Conservation (phyloP, 2,888 invertebrate genomes). For the Eulithis prunata region DNA sequence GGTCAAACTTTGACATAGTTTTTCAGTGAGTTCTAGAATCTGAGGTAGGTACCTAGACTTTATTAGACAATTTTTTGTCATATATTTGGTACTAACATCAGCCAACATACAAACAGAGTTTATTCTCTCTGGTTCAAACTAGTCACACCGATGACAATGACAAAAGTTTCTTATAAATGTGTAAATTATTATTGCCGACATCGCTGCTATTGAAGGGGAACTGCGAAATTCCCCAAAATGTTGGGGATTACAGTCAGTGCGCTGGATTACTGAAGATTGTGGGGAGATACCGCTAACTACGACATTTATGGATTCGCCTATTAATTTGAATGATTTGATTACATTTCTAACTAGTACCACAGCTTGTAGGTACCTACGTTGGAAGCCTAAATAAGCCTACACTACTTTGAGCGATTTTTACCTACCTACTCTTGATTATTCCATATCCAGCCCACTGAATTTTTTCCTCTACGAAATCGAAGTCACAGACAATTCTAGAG, state of each 20-base stretch:
- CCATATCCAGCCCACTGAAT: neutral
- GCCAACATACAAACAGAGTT: too few species aligned
- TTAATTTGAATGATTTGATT: constrained; percentile 52
- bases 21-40: too few species aligned
- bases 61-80: too few species aligned
- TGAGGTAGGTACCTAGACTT: too few species aligned
- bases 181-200: constrained; percentile 23
- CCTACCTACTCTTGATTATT: too few species aligned
- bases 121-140: too few species aligned
- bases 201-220: constrained; percentile 9
- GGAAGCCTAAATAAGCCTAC: too few species aligned
- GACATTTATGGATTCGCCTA: constrained; percentile 54
- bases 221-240: constrained; percentile 50
- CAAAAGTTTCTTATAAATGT: constrained; percentile 10
- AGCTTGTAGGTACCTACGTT: too few species aligned
- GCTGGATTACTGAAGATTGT: constrained; percentile 51
- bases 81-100: too few species aligned
- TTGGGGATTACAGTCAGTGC: constrained; percentile 58
- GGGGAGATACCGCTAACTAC: constrained; percentile 61
- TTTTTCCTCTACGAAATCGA: neutral
- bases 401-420: too few species aligned
- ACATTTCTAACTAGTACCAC: constrained; percentile 26
- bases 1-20: too few species aligned
- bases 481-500: neutral
- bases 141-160: neutral